A percentile compares a stretch with the other conserved stretches of the same genome.
Conservation (phyloP, 1,140 invertebrate genomes). For the Calephelis virginiensis region DNA sequence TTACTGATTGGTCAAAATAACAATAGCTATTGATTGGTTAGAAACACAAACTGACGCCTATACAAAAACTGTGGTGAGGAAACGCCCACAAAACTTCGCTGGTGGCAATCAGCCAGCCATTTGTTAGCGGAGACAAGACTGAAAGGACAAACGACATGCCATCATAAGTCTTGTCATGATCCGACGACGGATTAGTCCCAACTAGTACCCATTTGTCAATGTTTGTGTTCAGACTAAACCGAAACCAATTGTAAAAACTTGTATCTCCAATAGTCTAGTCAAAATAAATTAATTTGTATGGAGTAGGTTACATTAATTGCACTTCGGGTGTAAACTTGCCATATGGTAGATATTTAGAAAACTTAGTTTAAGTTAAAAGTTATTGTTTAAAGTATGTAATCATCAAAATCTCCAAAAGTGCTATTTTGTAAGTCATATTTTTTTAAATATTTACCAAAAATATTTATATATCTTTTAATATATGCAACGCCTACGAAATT, state of each 20-base stretch:
- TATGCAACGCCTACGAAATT: too few relatives aligned
- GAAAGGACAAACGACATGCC: conserved; percentile 18
- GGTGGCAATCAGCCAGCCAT: conserved; percentile 35
- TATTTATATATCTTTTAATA: too few relatives aligned
- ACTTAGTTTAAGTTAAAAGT: too few relatives aligned
- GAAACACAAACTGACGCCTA: conserved; percentile 31
- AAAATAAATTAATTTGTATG: too few relatives aligned
- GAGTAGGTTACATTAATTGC: too few relatives aligned
- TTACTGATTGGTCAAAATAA: not conserved
- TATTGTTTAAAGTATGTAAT: too few relatives aligned
- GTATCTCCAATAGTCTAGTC: not conserved
- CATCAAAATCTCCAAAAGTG: too few relatives aligned
- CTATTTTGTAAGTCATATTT: too few relatives aligned
- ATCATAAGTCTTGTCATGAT: conserved; percentile 3
- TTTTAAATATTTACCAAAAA: too few relatives aligned
- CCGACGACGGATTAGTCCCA: conserved; percentile 4
- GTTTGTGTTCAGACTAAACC: not conserved
- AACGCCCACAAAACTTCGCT: conserved; percentile 30
- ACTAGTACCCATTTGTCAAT: conserved; percentile 11
- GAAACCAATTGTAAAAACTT: not conserved
- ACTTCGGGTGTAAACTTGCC: too few relatives aligned
- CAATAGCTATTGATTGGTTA: conserved; percentile 25
- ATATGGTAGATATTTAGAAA: not conserved
- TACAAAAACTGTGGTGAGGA: conserved; percentile 19
- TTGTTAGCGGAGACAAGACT: conserved; percentile 24